Evolutionary conservation across 2,888 invertebrate species (phyloP), one percentile per base, ranked within the genome.

Genomic region (Dryobotodes eremita): DNA sequence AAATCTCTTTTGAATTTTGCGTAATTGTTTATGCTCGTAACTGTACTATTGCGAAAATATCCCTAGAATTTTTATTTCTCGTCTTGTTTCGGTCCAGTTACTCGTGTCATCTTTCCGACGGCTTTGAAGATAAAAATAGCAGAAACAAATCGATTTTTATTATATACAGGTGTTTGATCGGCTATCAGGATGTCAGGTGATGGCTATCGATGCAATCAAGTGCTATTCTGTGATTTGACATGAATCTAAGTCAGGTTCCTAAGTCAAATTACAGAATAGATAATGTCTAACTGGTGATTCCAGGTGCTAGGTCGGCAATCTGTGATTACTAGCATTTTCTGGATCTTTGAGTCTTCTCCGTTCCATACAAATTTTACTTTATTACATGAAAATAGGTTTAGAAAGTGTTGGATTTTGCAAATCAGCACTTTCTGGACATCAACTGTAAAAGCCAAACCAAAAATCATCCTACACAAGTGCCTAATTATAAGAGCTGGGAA

Each of bases 241-340:
- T n/a, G n/a, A n/a, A n/a, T n/a, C n/a, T n/a, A n/a, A 59, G 36
- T 50, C 7, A n/a, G 23, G 48, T 11, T 76, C 59, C 26, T 26
- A 61, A 59, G 50, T 75, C 59, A 31, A 26, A 42, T 15, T 3
- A 15, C 5, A 57, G 31, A 75, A 55, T n/a, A 75, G 42, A 74
- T 42, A 77, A 62, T 46, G 36, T 61, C 15, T n/a, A 42, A 26
- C 61, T 20, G 55, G 26, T 66, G 17, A 26, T 57, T 42, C 2
- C 46, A 61, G 68, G 78, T 57, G 20, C 48, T 48, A 64, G 64
- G 78, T 65, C 65, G 50, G 5, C 23, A 13, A 50, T 23, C 20
- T 48, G 26, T n/a, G 59, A 61, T 79, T 78, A 59, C 42, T 23
- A 13, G 50, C n/a, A 57, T 13, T 50, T 57, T 78, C 57, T 79